Conservation (phyloP, 2,797 vertebrate species). For the Threskiornis aethiopicus region DNA sequence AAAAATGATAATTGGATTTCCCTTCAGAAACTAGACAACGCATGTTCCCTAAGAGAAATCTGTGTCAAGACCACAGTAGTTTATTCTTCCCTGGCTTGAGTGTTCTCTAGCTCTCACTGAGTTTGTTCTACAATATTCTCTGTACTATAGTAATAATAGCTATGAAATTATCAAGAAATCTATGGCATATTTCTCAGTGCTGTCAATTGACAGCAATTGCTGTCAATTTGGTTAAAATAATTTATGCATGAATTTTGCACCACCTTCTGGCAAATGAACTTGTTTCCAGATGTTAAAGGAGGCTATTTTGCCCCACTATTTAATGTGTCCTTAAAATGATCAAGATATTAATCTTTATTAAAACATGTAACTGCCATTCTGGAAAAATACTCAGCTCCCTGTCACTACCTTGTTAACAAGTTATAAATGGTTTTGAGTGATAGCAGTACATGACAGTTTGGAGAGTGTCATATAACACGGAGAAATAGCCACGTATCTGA, state of each 20-base stretch:
- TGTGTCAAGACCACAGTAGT: background rate
- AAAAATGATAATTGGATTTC: background rate
- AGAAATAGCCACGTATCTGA: background rate
- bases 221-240: background rate
- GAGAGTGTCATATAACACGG: background rate
- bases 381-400: background rate
- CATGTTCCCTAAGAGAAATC: background rate
- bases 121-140: background rate
- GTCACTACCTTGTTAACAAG: slow-evolving; percentile 30
- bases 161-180: background rate
- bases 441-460: slow-evolving; percentile 15
- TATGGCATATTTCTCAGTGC: background rate
- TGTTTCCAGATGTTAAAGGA: background rate
- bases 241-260: slow-evolving; percentile 9
- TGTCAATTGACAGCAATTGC: background rate
- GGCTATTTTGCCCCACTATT: background rate
- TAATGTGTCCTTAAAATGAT: background rate
- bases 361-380: background rate
- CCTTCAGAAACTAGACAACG: background rate
- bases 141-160: background rate
- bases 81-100: background rate
- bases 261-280: slow-evolving; percentile 36
- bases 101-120: background rate
- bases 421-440: slow-evolving; percentile 10
- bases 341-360: background rate